Base-by-base conservation (phyloP, 2,113 vertebrate genomes). In the Cephalopterus ornatus region DNA sequence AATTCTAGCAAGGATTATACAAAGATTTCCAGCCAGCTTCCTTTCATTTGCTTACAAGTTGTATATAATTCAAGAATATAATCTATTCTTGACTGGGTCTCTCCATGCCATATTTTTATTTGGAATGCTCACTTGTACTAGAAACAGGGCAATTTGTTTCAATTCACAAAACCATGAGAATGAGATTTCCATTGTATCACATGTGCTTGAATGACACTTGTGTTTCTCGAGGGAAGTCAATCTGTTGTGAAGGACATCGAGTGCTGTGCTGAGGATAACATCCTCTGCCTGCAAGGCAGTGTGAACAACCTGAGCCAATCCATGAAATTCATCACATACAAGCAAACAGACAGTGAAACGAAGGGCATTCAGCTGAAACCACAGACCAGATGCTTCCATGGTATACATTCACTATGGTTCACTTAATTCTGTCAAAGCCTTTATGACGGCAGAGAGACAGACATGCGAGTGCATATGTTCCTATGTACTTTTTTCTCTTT, bases 391-490 rank as follows among this genome's bases (percentile, higher is more conserved):
- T 95, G 97, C 90, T 97, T 90, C 91, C 71, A 70, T 68, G 83
- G 49, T 88, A 39, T 53, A 78, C 44, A 78, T 87, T 85, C 83
- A 83, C 46, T 59, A 82, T 20, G 97, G 95, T 93, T 96, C 97
- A 88, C 92, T 96, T 94, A 65, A 85, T 97, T 89, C 97, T 91
- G 87, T 97, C 96, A 97, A 79, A 97, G 82, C 80, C 95, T 84
- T 95, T 93, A 93, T 56, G 78, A 92, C 9, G 3, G 63, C 33
- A 39, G 5, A 22, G 72, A 97, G 76, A 88, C 77, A 89, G 80
- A 92, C 61, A 70, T 65, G 66, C 8, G 13, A 88, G 46, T 65
- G 55, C 56, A 50, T 94, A 89, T 90, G 93, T 88, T 88, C 35
- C 33, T 28, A 18, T 27, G 27, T 35, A 42, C 14, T 39, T 53